Evolutionary conservation across 2,888 invertebrate species (phyloP).

Genomic region (Eustalomyia histrio): DNA sequence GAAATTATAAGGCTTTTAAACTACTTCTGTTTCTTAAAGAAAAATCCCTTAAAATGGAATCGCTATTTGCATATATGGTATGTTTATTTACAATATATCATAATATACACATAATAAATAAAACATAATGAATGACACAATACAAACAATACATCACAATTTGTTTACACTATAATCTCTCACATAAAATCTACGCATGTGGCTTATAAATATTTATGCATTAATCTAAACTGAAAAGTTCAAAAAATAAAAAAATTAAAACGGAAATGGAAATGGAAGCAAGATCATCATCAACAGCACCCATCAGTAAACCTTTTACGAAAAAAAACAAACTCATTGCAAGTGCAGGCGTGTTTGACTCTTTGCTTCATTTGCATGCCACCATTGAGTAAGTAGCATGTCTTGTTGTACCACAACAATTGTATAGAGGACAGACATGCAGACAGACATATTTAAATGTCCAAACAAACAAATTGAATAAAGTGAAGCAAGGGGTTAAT

Average conservation of each 20-base stretch:
- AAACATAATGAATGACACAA: slow-evolving; percentile 16
- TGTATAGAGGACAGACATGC: slow-evolving; percentile 5
- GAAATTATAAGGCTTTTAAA: no score
- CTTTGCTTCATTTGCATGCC: slow-evolving; percentile 61
- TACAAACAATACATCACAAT: slow-evolving; percentile 41
- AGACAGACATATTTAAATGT: slow-evolving; percentile 29
- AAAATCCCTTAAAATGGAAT: not conserved
- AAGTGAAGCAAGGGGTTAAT: not conserved
- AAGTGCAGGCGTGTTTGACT: slow-evolving; percentile 60
- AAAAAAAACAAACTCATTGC: slow-evolving; percentile 34
- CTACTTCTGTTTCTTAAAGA: no score
- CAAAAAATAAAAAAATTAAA: not conserved
- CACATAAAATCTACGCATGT: slow-evolving; percentile 43
- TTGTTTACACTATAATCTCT: slow-evolving; percentile 45
- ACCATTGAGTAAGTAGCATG: slow-evolving; percentile 34
- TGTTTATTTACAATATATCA: not conserved
- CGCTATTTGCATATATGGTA: not conserved
- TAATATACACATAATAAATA: not conserved
- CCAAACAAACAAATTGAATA: slow-evolving; percentile 59
- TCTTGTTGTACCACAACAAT: slow-evolving; percentile 39
- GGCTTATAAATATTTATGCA: slow-evolving; percentile 33
- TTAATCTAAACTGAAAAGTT: slow-evolving; percentile 35
- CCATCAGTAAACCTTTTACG: slow-evolving; percentile 30
- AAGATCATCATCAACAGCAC: slow-evolving; percentile 44
- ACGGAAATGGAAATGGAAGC: slow-evolving; percentile 47